These are phyloP conservation scores for Brevimyrus niger DNA, from an alignment of 2,113 vertebrate genomes.

Conservation along the genomic window DNA sequence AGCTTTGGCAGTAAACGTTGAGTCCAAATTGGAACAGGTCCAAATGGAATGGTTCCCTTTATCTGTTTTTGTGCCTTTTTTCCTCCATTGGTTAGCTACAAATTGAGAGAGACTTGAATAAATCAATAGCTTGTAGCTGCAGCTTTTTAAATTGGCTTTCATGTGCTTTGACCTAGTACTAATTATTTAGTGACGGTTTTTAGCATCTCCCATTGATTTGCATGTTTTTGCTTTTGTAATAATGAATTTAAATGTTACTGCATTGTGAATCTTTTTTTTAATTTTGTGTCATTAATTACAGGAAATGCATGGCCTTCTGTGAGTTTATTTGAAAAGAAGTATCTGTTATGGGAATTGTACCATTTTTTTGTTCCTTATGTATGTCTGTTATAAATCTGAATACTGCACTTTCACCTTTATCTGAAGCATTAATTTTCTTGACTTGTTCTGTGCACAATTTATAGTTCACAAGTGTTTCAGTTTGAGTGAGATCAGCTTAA, in stretches of 20 bases:
- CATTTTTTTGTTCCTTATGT: neutral
- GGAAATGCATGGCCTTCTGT: neutral
- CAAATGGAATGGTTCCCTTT: neutral
- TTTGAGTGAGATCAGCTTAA: neutral
- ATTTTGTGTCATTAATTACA: neutral
- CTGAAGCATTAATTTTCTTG: neutral
- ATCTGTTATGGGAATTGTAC: neutral
- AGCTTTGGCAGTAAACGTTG: neutral
- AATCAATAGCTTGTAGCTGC: neutral
- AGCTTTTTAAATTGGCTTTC: neutral
- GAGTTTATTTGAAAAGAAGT: neutral
- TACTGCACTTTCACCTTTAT: neutral
- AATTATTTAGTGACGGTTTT: neutral
- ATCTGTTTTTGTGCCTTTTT: neutral
- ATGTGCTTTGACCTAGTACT: neutral
- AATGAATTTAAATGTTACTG: neutral
- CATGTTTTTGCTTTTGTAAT: neutral
- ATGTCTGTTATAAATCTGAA: neutral
- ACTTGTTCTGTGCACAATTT: neutral
- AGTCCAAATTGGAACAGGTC: neutral
- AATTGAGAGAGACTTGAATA: neutral
- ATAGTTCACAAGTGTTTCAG: neutral
- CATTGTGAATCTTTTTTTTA: neutral
- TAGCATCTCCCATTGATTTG: neutral
- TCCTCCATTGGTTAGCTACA: neutral